These are phyloP conservation scores for Brachystomella parvula DNA, from an alignment of 1,140 invertebrate species.

Conservation along the genomic window DNA sequence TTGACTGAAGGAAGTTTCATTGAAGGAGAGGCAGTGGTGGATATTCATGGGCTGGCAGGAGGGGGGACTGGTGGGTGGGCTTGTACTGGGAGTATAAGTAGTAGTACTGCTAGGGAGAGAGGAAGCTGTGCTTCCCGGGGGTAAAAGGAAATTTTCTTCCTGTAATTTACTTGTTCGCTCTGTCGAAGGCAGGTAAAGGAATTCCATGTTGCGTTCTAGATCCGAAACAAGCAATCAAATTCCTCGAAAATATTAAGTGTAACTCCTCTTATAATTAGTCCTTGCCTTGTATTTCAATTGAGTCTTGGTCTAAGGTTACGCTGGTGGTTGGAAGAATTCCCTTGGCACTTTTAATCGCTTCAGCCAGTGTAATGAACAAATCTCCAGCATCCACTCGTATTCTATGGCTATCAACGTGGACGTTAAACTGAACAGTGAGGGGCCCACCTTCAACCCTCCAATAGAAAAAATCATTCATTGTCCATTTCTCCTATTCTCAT, in stretches of 20 bases:
- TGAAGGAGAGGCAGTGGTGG: slow-evolving; percentile 33
- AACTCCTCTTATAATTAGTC: too few species aligned
- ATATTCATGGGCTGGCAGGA: slow-evolving; percentile 31
- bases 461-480: neutral
- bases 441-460: slow-evolving; percentile 29
- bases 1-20: slow-evolving; percentile 1
- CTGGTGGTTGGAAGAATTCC: slow-evolving; percentile 29
- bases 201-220: slow-evolving; percentile 36
- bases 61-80: too few species aligned
- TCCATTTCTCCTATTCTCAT: neutral
- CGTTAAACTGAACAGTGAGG: slow-evolving; percentile 36
- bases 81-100: too few species aligned
- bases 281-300: slow-evolving; percentile 37
- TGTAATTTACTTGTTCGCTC: slow-evolving; percentile 19
- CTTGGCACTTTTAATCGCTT: slow-evolving; percentile 28
- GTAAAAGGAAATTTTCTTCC: neutral
- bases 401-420: slow-evolving; percentile 36
- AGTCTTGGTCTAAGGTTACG: slow-evolving; percentile 33
- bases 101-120: too few species aligned
- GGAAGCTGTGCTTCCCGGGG: too few species aligned
- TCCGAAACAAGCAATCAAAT: neutral
- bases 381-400: slow-evolving; percentile 37
- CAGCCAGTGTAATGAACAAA: slow-evolving; percentile 36
- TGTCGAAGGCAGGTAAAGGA: slow-evolving; percentile 36
- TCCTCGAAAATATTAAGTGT: too few species aligned